phyloP scores from a whole-genome alignment of 2,888 invertebrate species.

The Formica aserva region DNA sequence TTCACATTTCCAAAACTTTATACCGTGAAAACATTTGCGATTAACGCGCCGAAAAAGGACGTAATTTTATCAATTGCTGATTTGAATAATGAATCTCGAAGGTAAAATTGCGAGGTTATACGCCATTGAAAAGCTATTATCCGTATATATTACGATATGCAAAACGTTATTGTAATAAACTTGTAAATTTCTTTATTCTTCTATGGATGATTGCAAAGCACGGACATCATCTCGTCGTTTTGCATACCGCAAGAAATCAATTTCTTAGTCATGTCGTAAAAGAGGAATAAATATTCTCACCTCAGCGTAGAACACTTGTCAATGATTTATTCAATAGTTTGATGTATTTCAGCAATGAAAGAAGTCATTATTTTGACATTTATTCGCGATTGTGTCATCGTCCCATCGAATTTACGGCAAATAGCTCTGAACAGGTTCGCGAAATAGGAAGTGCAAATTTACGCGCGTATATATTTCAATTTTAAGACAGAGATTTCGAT shows the following conservation, averaged over 20 bases:
- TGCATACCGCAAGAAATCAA: not conserved
- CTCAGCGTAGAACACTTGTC: not conserved
- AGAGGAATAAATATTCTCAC: slow-evolving; percentile 8
- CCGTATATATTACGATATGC: not conserved
- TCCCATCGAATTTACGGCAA: not conserved
- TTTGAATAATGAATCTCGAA: slow-evolving; percentile 3
- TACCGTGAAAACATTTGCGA: not conserved
- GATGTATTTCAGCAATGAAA: slow-evolving; percentile 13
- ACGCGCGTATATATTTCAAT: not conserved
- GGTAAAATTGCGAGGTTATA: slow-evolving; percentile 43
- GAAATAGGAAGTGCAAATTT: not conserved
- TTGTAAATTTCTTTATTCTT: not conserved
- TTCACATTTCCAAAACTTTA: slow-evolving; percentile 21
- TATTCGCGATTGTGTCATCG: not conserved
- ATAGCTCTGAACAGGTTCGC: slow-evolving; percentile 6
- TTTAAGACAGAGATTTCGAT: slow-evolving; percentile 1
- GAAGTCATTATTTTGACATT: not conserved
- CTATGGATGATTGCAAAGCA: not conserved
- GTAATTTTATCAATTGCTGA: not conserved
- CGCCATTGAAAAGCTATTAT: not conserved
- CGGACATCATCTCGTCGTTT: not conserved
- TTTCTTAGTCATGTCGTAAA: not conserved
- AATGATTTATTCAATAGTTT: slow-evolving; percentile 2
- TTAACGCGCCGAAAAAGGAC: not conserved
- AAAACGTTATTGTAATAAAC: slow-evolving; percentile 15